phyloP scores from a whole-genome alignment of 2,113 vertebrate genomes.

The Sorex fumeus region DNA sequence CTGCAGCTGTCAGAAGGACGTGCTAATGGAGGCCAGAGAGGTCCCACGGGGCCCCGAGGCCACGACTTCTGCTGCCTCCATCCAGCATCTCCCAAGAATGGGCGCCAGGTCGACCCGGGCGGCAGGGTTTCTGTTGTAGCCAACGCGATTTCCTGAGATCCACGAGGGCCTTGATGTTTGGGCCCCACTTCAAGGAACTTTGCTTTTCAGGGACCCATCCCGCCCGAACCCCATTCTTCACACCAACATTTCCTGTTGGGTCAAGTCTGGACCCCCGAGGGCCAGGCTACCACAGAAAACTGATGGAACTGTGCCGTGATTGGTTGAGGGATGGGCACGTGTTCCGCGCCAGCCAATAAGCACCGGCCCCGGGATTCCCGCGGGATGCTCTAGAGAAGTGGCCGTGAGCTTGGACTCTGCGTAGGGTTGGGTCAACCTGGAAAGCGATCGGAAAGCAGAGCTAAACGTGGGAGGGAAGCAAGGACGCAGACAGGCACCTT shows the following conservation, averaged over 20 bases:
- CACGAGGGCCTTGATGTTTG: neutral
- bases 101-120: neutral
- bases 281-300: neutral
- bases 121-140: neutral
- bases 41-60: neutral
- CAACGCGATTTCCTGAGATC: neutral
- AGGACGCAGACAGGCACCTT: neutral
- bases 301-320: neutral
- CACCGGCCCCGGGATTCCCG: neutral
- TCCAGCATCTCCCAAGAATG: neutral
- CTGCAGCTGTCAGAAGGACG: neutral
- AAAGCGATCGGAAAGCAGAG: neutral
- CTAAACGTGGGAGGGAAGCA: no score
- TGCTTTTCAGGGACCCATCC: neutral
- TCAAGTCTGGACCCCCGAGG: neutral
- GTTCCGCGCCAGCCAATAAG: slow-evolving; percentile 11
- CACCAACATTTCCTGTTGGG: neutral
- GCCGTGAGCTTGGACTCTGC: neutral
- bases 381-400: neutral
- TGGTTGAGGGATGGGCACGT: neutral
- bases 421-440: neutral
- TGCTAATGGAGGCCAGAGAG: neutral
- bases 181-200: neutral
- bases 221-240: neutral
- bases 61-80: neutral